Base-by-base conservation (phyloP, 2,113 vertebrate species). In the Stigmatopora nigra region DNA sequence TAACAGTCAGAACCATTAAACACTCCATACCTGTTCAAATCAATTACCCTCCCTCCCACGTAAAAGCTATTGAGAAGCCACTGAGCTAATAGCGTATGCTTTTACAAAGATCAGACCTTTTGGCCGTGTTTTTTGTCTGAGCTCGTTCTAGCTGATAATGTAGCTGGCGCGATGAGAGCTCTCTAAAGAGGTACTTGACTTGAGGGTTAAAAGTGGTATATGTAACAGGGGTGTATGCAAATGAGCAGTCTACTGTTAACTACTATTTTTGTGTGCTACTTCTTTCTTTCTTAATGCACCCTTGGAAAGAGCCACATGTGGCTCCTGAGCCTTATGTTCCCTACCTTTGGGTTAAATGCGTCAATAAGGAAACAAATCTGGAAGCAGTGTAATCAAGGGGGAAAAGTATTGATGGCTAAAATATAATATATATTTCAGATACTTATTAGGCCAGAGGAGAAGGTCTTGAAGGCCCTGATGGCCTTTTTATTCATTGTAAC, bases 11-110 rank as follows among this genome's bases (percentile, higher is more conserved):
- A 68, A 74, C 78, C 78, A 82, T 86, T 80, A 81, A 77, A 78
- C 72, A 69, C 73, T 78, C 71, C 66, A 74, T 74, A 80, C 79
- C 77, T 68, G 73, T 69, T 79, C 71, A 75, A 84, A 86, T 84
- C 81, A 82, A 82, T 87, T 83, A 81, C 74, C 74, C 69, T 72
- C 62, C 63, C n/a, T n/a, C n/a, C 57, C 63, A 61, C 22, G 16
- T 68, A 49, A 73, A 67, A 66, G 61, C 74, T 73, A 70, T 73
- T 58, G 64, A 70, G 69, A 73, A 82, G 78, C 69, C 66, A 81
- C 67, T 63, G 81, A 72, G 77, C 71, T 83, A 82, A 84, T 85
- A 78, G 73, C 59, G 78, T 79, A 79, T 79, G 36, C 58, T 79
- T 71, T 82, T 77, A 76, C 81, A 70, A 73, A 70, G 41, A 49